These are phyloP conservation scores for Bombus waltoni DNA, from an alignment of 1,140 invertebrate species.

Conservation along the genomic window DNA sequence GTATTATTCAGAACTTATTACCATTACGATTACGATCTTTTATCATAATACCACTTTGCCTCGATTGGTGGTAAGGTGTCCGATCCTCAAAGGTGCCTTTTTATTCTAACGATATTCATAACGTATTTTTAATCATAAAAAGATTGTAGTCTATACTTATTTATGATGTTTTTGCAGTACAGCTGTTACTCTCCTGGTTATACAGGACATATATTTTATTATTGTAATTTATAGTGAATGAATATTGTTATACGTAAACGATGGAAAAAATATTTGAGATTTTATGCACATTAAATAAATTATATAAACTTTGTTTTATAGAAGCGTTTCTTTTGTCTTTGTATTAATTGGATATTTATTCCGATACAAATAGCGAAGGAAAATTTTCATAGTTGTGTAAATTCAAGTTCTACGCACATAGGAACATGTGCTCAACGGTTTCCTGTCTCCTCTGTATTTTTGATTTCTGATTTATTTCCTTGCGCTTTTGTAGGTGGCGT, in stretches of 20 bases:
- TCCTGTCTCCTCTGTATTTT: background rate
- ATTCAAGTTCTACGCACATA: background rate
- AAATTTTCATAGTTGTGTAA: background rate
- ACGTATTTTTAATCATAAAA: background rate
- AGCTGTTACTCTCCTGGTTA: slow-evolving; percentile 70
- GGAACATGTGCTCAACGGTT: background rate
- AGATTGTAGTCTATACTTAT: slow-evolving; percentile 49
- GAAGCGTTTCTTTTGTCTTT: background rate
- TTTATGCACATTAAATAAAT: slow-evolving; percentile 60
- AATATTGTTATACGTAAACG: slow-evolving; percentile 45
- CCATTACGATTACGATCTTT: background rate
- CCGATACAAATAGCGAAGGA: background rate
- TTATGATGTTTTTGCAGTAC: slow-evolving; percentile 61
- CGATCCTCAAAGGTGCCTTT: slow-evolving; percentile 7
- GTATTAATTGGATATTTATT: background rate
- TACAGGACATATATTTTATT: slow-evolving; percentile 74
- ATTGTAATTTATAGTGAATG: slow-evolving; percentile 66
- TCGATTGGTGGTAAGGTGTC: background rate
- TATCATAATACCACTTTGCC: background rate
- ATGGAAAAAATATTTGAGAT: slow-evolving; percentile 42
- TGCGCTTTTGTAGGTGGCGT: slow-evolving; percentile 26
- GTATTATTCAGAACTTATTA: background rate
- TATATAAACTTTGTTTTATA: slow-evolving; percentile 57
- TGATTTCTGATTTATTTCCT: background rate
- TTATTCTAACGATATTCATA: background rate